phyloP scores from a whole-genome alignment of 2,797 vertebrate genomes.

The Phaenicophaeus curvirostris region DNA sequence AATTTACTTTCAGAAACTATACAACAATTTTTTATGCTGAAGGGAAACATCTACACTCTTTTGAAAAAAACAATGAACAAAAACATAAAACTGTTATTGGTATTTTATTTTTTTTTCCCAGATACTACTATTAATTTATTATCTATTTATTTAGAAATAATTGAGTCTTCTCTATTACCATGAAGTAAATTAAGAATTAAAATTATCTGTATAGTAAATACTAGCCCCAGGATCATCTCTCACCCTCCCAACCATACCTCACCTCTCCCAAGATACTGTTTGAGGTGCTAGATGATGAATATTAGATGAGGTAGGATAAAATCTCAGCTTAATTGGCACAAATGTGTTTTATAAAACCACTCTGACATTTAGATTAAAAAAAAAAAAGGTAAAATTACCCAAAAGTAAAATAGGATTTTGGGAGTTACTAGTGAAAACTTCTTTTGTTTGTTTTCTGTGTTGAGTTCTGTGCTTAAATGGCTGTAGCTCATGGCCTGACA shows the following conservation, averaged over 20 bases:
- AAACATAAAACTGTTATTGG: accelerated
- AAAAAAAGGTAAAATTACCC: neutral
- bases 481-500: neutral
- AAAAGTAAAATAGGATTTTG: neutral
- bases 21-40: neutral
- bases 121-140: neutral
- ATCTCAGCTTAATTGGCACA: neutral
- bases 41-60: neutral
- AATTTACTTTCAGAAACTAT: neutral
- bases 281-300: neutral
- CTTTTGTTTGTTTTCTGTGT: neutral
- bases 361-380: neutral
- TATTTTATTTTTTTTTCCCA: neutral
- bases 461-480: neutral
- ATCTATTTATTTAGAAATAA: neutral
- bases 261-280: neutral
- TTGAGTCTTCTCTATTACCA: neutral
- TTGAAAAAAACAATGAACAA: neutral
- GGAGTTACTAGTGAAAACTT: neutral
- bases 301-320: neutral
- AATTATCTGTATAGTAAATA: neutral
- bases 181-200: neutral
- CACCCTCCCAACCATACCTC: neutral
- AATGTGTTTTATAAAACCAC: neutral
- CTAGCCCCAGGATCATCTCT: neutral